These are phyloP conservation scores for Scyliorhinus canicula DNA, from an alignment of 2,797 vertebrate genomes.

Conservation along the genomic window DNA sequence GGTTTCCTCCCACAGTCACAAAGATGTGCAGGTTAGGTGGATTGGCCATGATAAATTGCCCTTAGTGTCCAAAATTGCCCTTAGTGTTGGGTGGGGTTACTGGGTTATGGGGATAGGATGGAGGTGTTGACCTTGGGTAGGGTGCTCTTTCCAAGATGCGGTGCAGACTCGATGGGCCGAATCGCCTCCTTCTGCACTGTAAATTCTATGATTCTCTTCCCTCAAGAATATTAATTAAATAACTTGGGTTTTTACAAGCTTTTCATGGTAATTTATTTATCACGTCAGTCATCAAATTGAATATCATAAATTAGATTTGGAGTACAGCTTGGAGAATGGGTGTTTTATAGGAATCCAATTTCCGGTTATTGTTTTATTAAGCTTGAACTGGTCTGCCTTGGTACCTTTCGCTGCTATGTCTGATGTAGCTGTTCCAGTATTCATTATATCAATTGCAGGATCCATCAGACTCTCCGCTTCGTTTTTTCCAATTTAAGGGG, in stretches of 20 bases:
- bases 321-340: background rate
- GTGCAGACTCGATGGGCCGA: too few relatives aligned
- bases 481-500: background rate
- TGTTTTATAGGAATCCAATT: too few relatives aligned
- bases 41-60: too few relatives aligned
- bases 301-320: background rate
- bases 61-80: too few relatives aligned
- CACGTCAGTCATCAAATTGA: background rate
- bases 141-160: too few relatives aligned
- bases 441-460: background rate
- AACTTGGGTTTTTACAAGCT: background rate
- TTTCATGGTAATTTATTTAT: background rate
- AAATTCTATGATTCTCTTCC: too few relatives aligned
- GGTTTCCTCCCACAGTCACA: too few relatives aligned
- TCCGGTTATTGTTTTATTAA: background rate
- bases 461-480: background rate
- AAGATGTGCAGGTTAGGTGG: too few relatives aligned
- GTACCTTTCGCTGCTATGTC: background rate
- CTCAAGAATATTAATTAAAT: background rate
- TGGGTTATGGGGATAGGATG: too few relatives aligned
- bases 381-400: background rate
- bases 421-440: background rate
- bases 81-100: too few relatives aligned
- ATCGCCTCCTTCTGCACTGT: too few relatives aligned
- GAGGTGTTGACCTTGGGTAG: too few relatives aligned